A percentile compares a stretch with the other conserved stretches of the same genome.
Conservation (phyloP, 2,113 vertebrate genomes). For the Microtus ochrogaster region DNA sequence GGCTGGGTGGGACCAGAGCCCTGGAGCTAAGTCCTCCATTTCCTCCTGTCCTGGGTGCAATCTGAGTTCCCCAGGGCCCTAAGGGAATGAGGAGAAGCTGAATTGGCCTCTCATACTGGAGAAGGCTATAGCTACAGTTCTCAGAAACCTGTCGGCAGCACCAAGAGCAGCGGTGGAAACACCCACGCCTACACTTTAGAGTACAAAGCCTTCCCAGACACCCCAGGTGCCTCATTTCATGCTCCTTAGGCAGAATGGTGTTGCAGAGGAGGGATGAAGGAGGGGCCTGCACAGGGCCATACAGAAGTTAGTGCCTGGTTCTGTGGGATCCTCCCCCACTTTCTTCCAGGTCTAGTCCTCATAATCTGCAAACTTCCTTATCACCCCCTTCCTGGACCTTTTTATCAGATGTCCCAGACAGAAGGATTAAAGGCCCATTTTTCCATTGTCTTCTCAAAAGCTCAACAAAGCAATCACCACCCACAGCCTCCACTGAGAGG, state of each 20-base stretch:
- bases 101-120: fast-evolving
- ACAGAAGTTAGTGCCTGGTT: neutral
- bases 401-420: neutral
- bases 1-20: neutral
- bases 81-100: neutral
- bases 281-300: fast-evolving
- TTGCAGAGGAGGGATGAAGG: neutral
- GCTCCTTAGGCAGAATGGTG: fast-evolving
- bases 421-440: neutral
- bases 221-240: neutral
- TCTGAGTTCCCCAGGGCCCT: neutral
- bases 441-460: slow-evolving; percentile 1
- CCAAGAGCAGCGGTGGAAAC: neutral
- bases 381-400: neutral
- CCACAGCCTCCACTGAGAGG: neutral
- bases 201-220: neutral
- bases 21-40: neutral
- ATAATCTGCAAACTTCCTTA: neutral
- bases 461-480: neutral
- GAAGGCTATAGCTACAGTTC: neutral
- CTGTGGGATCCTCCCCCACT: too few relatives aligned
- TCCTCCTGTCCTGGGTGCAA: too few relatives aligned
- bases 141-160: neutral
- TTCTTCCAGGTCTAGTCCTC: neutral
- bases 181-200: neutral